Base-by-base conservation (phyloP, 2,113 vertebrate genomes). In the Sylvilagus bachmani region DNA sequence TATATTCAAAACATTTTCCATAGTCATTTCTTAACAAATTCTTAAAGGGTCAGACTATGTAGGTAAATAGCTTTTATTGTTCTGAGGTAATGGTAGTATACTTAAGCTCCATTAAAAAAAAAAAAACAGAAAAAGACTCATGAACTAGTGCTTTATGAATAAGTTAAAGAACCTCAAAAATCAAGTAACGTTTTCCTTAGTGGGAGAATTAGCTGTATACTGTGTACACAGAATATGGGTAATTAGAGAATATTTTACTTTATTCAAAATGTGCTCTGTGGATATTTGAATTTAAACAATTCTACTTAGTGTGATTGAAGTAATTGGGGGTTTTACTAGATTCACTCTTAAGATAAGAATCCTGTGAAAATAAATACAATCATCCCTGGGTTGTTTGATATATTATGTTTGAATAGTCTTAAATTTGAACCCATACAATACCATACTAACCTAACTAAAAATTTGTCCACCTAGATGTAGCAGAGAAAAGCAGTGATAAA, bases 211-310 rank as follows among this genome's bases (percentile, higher is more conserved):
- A 90, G 19, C 6, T 29, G 24, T 88, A 77, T 5, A 58, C 3
- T 64, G 36, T 67, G 27, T 38, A 17, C 9, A 22, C 19, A 36
- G 33, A 70, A 17, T 71, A n/a, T 29, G 0, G 9, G 58, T 44
- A 95, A 67, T 38, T 27, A 95, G 51, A 77, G 2, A 17, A 49
- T 14, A 75, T 62, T 81, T 87, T 6, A 36, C 11, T 84, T 75
- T n/a, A 61, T 29, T 51, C n/a, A 89, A 92, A 94, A 79, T 69
- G 70, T 2, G 0, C 77, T 71, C 38, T 92, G 27, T 95, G 51
- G 2, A 64, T 93, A 82, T 53, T 49, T 22, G 27, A 19, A 64
- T 49, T 19, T 4, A 61, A 61, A 83, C 74, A 73, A 81, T 64
- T 2, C 75, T 73, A 31, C 13, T 91, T 44, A 92, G 17, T 67